Percentiles rank a stretch among this genome's conserved stretches.
These are phyloP conservation scores for Periparus ater DNA, from an alignment of 2,797 vertebrate species.

Conservation along the genomic window DNA sequence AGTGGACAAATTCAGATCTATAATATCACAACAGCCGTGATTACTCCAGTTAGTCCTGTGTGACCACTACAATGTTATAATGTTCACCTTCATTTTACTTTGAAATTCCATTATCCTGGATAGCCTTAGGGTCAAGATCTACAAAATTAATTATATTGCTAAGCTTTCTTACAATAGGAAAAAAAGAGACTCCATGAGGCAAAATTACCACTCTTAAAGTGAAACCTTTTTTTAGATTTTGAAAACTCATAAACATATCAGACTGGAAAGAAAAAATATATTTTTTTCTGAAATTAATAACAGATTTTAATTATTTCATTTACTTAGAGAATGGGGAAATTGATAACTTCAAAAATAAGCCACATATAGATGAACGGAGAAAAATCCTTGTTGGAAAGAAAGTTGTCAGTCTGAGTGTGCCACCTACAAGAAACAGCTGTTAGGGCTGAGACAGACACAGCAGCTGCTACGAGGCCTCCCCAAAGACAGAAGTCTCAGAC, in stretches of 20 bases:
- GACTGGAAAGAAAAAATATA: not conserved
- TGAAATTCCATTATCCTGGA: not conserved
- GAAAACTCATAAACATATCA: not conserved
- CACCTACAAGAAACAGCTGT: slow-evolving; percentile 20
- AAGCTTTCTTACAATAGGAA: not conserved
- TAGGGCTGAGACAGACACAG: not conserved
- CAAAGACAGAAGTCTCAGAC: not conserved
- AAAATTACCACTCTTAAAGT: not conserved
- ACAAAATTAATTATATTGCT: not conserved
- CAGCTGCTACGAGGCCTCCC: not conserved
- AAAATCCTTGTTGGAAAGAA: not conserved
- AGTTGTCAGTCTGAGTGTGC: not conserved
- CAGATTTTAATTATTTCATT: not conserved
- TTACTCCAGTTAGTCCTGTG: not conserved
- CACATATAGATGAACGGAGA: not conserved
- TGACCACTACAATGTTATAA: not conserved
- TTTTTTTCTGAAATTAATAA: not conserved
- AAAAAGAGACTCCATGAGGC: not conserved
- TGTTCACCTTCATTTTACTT: not conserved
- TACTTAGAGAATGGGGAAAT: not conserved
- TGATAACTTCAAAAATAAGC: not conserved
- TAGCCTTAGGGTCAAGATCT: not conserved
- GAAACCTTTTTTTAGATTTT: not conserved
- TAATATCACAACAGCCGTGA: not conserved
- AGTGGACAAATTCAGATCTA: not conserved